Conservation (phyloP, 1,140 invertebrate genomes). For the Magallana gigas region DNA sequence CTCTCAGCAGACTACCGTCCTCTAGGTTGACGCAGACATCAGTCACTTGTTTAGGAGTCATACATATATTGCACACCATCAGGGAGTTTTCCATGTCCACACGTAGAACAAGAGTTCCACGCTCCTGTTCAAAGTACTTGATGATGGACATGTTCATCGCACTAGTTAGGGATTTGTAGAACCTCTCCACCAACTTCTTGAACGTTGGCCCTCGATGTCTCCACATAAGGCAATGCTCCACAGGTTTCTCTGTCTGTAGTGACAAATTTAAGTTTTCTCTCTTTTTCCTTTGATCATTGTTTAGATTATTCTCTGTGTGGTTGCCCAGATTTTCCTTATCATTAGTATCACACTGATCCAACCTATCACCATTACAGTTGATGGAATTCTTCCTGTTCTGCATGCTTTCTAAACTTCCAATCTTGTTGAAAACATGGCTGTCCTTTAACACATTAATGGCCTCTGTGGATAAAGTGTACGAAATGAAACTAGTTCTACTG, state of each 20-base stretch:
- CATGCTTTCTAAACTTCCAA: slow-evolving; percentile 21
- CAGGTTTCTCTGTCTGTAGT: background rate
- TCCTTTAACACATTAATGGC: slow-evolving; percentile 23
- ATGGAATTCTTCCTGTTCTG: slow-evolving; percentile 23
- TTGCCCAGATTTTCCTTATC: slow-evolving; percentile 16
- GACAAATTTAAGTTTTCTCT: background rate
- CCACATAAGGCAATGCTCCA: slow-evolving; percentile 61
- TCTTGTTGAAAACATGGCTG: slow-evolving; percentile 15
- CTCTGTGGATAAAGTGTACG: slow-evolving; percentile 8
- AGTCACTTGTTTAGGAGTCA: slow-evolving; percentile 62
- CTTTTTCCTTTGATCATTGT: slow-evolving; percentile 6
- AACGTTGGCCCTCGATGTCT: slow-evolving; percentile 65
- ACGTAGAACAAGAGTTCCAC: slow-evolving; percentile 67
- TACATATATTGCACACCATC: slow-evolving; percentile 68
- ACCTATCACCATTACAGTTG: background rate
- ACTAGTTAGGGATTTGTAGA: slow-evolving; percentile 59
- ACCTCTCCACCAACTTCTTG: slow-evolving; percentile 56
- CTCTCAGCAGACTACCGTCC: slow-evolving; percentile 59
- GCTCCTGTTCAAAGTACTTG: slow-evolving; percentile 74
- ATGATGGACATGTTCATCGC: slow-evolving; percentile 62
- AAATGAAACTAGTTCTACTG: slow-evolving; percentile 28
- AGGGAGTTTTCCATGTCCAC: slow-evolving; percentile 59
- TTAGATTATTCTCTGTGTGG: slow-evolving; percentile 18
- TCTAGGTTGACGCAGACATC: slow-evolving; percentile 59
- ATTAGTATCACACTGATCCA: background rate